Base-by-base conservation (phyloP, 2,888 invertebrate genomes). In the Eupithecia subfuscata region DNA sequence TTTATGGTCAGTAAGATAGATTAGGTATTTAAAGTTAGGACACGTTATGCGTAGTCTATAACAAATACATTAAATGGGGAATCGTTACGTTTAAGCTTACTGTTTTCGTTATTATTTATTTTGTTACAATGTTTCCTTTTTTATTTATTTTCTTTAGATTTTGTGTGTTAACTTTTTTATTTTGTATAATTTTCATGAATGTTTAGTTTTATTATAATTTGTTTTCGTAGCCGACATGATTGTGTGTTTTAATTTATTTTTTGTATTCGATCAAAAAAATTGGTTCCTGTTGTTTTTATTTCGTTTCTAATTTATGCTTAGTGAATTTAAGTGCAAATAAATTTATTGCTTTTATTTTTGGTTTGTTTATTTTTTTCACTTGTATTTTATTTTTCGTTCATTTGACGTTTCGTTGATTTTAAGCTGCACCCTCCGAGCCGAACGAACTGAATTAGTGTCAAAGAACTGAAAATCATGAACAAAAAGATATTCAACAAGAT, bases 221-320 rank as follows among this genome's bases (percentile, higher is more conserved):
- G 85, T 85, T 88, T 87, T 86, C 81, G 82, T 88, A 84, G 83
- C 83, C 75, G 82, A 82, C 85, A 84, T 81, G 78, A 82, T 82
- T 77, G 78, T 82, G 81, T 84, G 83, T 78, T 81, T 80, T 81
- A 81, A 82, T 75, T 87, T 87, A 86, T 87, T 85, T 86, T 87
- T 84, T 86, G 84, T 86, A 86, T 84, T 86, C 79, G 78, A 81
- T 82, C 85, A 81, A 86, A 86, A 30, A 56, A 86, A 86, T 90
- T 92, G 89, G 92, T 93, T 93, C 92, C 92, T 93, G 94, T 94
- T 95, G 95, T 94, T 94, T 95, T 95, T 95, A 94, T 95, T 95
- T 94, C 88, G 92, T 94, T 93, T 92, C 85, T 91, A 89, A 91
- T 91, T 92, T 92, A 90, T 92, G 90, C 92, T 92, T 88, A 83